phyloP scores from a whole-genome alignment of 1,140 invertebrate genomes.

The Atta colombica region DNA sequence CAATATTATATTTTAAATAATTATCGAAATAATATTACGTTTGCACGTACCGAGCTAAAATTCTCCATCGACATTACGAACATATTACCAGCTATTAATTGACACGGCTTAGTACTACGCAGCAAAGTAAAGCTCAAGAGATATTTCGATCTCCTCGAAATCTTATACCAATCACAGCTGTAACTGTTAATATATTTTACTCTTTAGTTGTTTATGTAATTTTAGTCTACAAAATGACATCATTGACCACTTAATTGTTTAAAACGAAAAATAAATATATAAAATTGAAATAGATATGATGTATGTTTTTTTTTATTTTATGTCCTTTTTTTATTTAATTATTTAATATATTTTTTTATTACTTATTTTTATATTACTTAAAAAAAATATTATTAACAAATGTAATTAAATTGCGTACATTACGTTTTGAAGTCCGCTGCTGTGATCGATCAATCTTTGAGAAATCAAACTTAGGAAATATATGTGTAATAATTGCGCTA shows the following conservation, averaged over 20 bases:
- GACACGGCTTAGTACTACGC: conserved; percentile 60
- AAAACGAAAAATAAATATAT: not conserved
- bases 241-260: not conserved
- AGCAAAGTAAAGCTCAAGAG: conserved; percentile 64
- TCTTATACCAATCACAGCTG: conserved; percentile 65
- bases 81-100: conserved; percentile 71
- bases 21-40: not conserved
- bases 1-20: not conserved
- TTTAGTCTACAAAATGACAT: not conserved
- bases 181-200: conserved; percentile 23
- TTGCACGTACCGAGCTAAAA: conserved; percentile 66
- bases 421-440: not conserved
- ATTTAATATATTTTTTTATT: too few species aligned
- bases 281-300: too few species aligned
- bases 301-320: not conserved
- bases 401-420: conserved; percentile 15
- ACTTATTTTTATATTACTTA: too few species aligned
- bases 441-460: conserved; percentile 26
- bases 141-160: conserved; percentile 64
- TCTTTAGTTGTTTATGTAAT: conserved; percentile 1
- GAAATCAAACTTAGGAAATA: conserved; percentile 2
- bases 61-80: conserved; percentile 70
- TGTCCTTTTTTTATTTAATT: too few species aligned
- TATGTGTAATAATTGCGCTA: conserved; percentile 11
- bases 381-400: not conserved